Evolutionary conservation across 2,888 invertebrate species (phyloP).

Genomic region (Sussaba pulchella): DNA sequence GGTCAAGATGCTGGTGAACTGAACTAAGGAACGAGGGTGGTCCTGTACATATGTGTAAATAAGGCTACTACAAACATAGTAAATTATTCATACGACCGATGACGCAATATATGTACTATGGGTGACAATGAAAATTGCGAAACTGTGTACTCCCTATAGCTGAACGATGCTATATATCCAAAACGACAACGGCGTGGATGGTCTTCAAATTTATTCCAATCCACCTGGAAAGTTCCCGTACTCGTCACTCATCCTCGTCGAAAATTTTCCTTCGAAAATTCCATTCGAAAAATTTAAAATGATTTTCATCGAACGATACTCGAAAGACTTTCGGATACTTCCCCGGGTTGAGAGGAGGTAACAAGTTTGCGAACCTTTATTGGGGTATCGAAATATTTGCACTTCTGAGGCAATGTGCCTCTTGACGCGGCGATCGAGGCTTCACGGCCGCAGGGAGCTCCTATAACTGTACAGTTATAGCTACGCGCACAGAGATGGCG

Average conservation of each 20-base stretch:
- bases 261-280: slow-evolving; percentile 3
- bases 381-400: slow-evolving; percentile 68
- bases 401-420: slow-evolving; percentile 58
- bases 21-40: too few species aligned
- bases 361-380: slow-evolving; percentile 73
- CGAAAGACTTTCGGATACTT: slow-evolving; percentile 56
- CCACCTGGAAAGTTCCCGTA: slow-evolving; percentile 24
- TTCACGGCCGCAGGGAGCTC: neutral
- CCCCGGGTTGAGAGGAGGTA: neutral
- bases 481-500: neutral
- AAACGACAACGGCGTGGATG: neutral
- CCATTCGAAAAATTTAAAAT: slow-evolving; percentile 68
- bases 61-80: too few species aligned
- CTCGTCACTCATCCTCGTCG: slow-evolving; percentile 12
- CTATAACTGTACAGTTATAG: slow-evolving; percentile 4
- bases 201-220: slow-evolving; percentile 21
- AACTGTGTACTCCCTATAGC: too few species aligned
- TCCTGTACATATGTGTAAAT: too few species aligned
- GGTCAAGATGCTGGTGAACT: too few species aligned
- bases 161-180: too few species aligned
- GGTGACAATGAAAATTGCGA: too few species aligned
- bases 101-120: too few species aligned
- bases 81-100: too few species aligned
- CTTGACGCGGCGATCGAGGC: slow-evolving; percentile 44
- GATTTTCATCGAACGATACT: slow-evolving; percentile 75